Conservation (phyloP, 1,140 invertebrate species). For the Megalopta genalis region DNA sequence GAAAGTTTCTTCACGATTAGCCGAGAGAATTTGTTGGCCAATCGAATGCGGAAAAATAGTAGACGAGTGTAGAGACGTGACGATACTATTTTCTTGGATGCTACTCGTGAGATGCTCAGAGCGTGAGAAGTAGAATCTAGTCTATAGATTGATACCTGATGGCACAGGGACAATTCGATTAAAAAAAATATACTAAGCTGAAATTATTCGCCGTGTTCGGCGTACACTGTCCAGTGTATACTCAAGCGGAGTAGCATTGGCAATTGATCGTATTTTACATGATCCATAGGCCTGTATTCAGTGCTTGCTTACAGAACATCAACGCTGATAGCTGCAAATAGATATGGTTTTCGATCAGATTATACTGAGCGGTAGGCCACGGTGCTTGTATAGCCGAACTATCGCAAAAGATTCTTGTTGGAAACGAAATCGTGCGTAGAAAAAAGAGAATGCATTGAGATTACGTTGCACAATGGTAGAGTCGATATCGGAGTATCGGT, state of each 20-base stretch:
- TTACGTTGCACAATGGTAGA: neutral
- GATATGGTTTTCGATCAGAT: conserved; percentile 35
- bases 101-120: conserved; percentile 1
- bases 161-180: conserved; percentile 27
- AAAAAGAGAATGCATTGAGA: conserved; percentile 1
- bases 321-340: conserved; percentile 47
- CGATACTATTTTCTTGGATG: conserved; percentile 27
- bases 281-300: conserved; percentile 50
- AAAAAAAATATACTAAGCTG: conserved; percentile 28
- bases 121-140: conserved; percentile 34
- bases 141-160: conserved; percentile 36
- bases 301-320: conserved; percentile 51
- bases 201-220: conserved; percentile 36
- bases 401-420: conserved; percentile 12
- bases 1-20: no score
- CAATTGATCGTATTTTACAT: conserved; percentile 45
- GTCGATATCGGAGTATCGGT: neutral
- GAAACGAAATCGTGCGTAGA: conserved; percentile 1
- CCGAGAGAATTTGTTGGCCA: no score
- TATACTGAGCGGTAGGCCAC: neutral
- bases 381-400: conserved; percentile 31
- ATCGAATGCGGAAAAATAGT: neutral
- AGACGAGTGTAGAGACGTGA: neutral
- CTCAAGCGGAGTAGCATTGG: conserved; percentile 43
- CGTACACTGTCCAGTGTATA: conserved; percentile 35